A percentile compares a stretch with the other conserved stretches of the same genome.
phyloP scores from a whole-genome alignment of 2,113 vertebrate genomes.

The Gnathonemus echidnorhynchus region DNA sequence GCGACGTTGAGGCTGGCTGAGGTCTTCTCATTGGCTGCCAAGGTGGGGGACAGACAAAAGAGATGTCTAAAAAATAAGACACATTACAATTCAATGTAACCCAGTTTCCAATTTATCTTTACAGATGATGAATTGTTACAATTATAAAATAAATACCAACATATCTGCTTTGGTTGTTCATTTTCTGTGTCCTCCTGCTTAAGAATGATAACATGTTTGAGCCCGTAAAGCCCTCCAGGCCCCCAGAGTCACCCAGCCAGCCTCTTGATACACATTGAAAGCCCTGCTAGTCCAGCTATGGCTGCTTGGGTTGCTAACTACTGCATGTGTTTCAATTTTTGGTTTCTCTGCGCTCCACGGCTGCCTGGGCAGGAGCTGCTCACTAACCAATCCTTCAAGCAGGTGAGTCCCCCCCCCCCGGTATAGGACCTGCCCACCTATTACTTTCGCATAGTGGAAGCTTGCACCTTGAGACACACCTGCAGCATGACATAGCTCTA shows the following conservation, averaged over 20 bases:
- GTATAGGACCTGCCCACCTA: neutral
- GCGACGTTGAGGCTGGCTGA: constrained; percentile 16
- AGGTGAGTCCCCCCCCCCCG: constrained; percentile 69
- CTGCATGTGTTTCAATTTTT: constrained; percentile 75
- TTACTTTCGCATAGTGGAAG: neutral
- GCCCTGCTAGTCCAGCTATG: constrained; percentile 33
- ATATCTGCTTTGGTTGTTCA: neutral
- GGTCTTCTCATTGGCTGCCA: neutral
- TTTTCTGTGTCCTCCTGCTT: neutral
- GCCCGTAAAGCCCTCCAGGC: neutral
- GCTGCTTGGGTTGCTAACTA: constrained; percentile 56
- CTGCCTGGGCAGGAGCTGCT: constrained; percentile 86
- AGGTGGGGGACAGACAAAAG: neutral
- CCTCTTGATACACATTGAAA: constrained; percentile 17
- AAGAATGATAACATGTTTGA: neutral
- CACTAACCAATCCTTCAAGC: constrained; percentile 86
- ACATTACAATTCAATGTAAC: neutral
- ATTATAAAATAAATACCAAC: neutral
- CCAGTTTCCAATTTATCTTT: neutral
- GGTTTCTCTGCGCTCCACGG: constrained; percentile 62
- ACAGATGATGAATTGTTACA: neutral
- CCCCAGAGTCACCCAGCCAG: neutral
- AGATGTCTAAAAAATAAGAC: neutral
- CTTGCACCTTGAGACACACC: neutral
- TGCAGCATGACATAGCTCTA: neutral